Percentiles rank a stretch among this genome's conserved stretches.
Evolutionary conservation across 2,888 invertebrate species (phyloP).

Genomic region (Tryphoninae sp.): DNA sequence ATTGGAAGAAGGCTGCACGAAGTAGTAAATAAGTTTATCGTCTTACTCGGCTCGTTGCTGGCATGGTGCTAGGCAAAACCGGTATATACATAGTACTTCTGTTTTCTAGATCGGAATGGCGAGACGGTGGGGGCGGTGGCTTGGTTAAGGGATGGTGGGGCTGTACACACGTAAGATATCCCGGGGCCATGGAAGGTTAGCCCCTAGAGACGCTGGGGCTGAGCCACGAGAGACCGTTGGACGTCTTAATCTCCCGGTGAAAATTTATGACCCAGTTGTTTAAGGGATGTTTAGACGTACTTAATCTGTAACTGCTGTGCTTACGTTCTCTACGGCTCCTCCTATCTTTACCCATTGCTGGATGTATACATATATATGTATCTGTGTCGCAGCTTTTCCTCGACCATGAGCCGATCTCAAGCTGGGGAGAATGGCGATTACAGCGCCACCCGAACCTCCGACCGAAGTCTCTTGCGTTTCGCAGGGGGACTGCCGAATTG

Average conservation of each 20-base stretch:
- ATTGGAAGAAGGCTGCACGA: slow-evolving; percentile 10
- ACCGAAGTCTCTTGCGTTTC: background rate
- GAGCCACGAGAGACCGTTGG: slow-evolving; percentile 56
- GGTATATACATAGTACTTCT: slow-evolving; percentile 4
- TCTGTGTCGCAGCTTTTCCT: background rate
- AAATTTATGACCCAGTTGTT: slow-evolving; percentile 76
- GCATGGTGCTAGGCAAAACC: slow-evolving; percentile 20
- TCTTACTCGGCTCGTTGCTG: slow-evolving; percentile 33
- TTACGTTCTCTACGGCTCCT: slow-evolving; percentile 57
- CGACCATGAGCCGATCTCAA: background rate
- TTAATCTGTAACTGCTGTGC: slow-evolving; percentile 75
- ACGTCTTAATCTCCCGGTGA: slow-evolving; percentile 73
- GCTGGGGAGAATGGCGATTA: slow-evolving; percentile 15
- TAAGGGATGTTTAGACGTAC: slow-evolving; percentile 75
- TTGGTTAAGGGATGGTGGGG: background rate
- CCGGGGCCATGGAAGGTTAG: slow-evolving; percentile 30
- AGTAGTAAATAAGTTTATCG: slow-evolving; percentile 42
- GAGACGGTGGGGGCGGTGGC: background rate
- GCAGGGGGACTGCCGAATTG: slow-evolving; percentile 53
- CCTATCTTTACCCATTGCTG: slow-evolving; percentile 39
- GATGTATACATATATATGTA: slow-evolving; percentile 5
- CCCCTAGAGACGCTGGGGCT: slow-evolving; percentile 42
- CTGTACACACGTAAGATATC: slow-evolving; percentile 42
- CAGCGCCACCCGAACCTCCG: background rate
- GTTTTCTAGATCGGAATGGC: slow-evolving; percentile 2